phyloP scores from a whole-genome alignment of 2,797 vertebrate species.

The Todus mexicanus region DNA sequence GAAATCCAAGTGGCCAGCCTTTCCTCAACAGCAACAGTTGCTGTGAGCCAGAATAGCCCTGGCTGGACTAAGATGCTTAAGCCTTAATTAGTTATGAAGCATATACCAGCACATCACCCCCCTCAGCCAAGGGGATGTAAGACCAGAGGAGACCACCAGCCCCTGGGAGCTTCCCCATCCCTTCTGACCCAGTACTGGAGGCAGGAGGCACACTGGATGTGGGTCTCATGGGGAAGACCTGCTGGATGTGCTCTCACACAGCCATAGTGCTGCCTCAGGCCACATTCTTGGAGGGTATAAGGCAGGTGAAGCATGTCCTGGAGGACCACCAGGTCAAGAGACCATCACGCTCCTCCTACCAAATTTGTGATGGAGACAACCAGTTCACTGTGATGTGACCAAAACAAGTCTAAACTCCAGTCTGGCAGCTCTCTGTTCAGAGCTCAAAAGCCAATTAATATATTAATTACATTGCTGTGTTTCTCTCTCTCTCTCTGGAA shows the following conservation, averaged over 20 bases:
- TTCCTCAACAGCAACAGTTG: not conserved
- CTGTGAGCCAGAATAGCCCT: not conserved
- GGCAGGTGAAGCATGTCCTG: accelerated
- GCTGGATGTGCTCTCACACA: not conserved
- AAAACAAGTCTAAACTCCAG: not conserved
- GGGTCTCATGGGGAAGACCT: not conserved
- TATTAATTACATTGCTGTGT: slow-evolving; percentile 11
- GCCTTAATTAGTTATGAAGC: not conserved
- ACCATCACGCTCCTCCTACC: not conserved
- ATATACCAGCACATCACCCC: not conserved
- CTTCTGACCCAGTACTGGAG: not conserved
- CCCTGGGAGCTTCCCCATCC: not conserved
- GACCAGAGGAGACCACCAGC: not conserved
- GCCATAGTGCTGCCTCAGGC: accelerated
- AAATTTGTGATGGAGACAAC: not conserved
- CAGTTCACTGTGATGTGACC: not conserved
- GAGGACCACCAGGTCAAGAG: not conserved
- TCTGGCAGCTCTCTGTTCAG: not conserved
- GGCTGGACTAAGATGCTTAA: no score
- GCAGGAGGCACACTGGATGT: accelerated
- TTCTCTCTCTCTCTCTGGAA: not conserved
- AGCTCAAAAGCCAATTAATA: not conserved
- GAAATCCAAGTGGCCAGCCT: not conserved
- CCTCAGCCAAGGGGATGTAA: not conserved
- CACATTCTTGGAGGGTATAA: not conserved